Evolutionary conservation across 30 jellyfish, hydroid and myxozoan species (phyloP).

Genomic region (Hydra vulgaris): DNA sequence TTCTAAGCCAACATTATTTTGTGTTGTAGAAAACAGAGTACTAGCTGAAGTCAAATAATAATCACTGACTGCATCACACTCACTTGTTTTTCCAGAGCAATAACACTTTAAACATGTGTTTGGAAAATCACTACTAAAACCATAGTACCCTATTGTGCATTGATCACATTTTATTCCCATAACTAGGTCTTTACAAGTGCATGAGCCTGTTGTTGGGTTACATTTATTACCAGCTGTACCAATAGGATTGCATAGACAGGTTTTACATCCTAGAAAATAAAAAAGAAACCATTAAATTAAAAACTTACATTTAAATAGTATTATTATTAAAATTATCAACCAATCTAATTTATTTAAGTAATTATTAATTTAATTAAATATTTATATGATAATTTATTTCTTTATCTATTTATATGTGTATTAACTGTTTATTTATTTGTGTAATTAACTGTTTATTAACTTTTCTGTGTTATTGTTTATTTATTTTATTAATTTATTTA

Average conservation of each 20-base stretch:
- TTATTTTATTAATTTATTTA: too few relatives aligned
- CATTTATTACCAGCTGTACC: slow-evolving; percentile 68
- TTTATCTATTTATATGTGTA: too few relatives aligned
- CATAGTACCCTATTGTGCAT: slow-evolving; percentile 73
- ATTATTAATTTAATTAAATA: too few relatives aligned
- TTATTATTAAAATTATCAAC: too few relatives aligned
- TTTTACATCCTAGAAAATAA: slow-evolving; percentile 48
- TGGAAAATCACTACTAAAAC: slow-evolving; percentile 60
- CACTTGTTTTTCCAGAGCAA: slow-evolving; percentile 69
- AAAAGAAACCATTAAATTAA: neutral
- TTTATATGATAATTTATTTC: too few relatives aligned
- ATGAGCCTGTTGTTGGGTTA: slow-evolving; percentile 55
- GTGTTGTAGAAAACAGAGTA: slow-evolving; percentile 42
- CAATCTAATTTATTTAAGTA: too few relatives aligned
- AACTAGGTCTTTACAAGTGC: slow-evolving; percentile 59
- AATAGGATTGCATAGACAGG: slow-evolving; percentile 54
- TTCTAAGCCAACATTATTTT: slow-evolving; percentile 30
- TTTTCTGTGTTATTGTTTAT: too few relatives aligned
- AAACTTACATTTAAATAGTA: too few relatives aligned
- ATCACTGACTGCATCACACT: slow-evolving; percentile 61
- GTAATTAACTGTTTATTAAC: too few relatives aligned
- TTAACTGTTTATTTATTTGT: too few relatives aligned
- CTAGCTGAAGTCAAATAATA: slow-evolving; percentile 40
- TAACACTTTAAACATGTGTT: slow-evolving; percentile 68
- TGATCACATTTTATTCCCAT: slow-evolving; percentile 50